Evolutionary conservation across 2,888 invertebrate genomes (phyloP), one percentile per base, ranked within the genome.

Genomic region (Adelognathus sp.): DNA sequence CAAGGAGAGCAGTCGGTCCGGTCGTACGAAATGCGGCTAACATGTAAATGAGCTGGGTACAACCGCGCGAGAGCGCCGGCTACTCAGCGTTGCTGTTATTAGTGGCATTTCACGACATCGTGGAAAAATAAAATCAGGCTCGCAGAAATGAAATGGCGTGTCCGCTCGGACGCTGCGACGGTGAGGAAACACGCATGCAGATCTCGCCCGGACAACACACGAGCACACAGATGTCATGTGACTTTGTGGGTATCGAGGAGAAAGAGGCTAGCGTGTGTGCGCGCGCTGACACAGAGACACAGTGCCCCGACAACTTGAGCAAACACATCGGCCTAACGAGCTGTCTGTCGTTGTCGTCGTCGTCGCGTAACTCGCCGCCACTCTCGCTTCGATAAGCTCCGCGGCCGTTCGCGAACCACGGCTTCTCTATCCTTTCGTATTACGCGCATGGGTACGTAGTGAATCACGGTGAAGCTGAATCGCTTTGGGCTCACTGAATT

Each of bases 41-140:
- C 84, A 87, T 88, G 86, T 86, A 87, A 89, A 88, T 88, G 84
- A 86, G 85, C 78, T 74, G 80, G 79, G 80, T 72, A 75, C 24
- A 61, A 46, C n/a, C n/a, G n/a, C 27, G n/a, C 61, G 44, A 36
- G 29, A 52, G 60, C 29, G 33, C 18, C 36, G 50, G 64, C 11
- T n/a, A 11, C 64, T 39, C 79, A 69, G 79, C n/a, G 69, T 82
- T 9, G 77, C 82, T 85, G 86, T 88, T 88, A 87, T 88, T 87
- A 86, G 83, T 82, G 80, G 83, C 82, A 81, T 86, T 85, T 82
- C 80, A 78, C 76, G 83, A 79, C 69, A 70, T 63, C 33, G 36
- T 69, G 58, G 83, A 82, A 85, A 85, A 87, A n/a, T n/a, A n/a
- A n/a, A 86, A 85, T 86, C 54, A 66, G 78, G 70, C 77, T 83